A percentile compares a stretch with the other conserved stretches of the same genome.
Conservation (phyloP, 2,888 invertebrate species). For the Lycaena phlaeas region DNA sequence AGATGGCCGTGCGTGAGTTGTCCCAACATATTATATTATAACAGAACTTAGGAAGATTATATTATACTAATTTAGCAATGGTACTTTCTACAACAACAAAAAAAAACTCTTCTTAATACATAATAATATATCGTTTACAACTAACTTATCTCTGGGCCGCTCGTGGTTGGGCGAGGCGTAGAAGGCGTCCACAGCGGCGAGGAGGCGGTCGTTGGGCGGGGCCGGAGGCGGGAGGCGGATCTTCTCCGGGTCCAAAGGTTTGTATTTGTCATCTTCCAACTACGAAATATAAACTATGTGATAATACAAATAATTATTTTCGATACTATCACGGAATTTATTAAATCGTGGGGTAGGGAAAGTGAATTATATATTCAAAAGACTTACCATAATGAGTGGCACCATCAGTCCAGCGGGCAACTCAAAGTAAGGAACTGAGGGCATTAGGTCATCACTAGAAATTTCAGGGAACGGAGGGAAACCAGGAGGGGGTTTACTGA, state of each 20-base stretch:
- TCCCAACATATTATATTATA: too few relatives aligned
- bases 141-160: constrained; percentile 91
- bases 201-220: constrained; percentile 92
- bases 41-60: too few relatives aligned
- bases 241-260: constrained; percentile 89
- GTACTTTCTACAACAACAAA: too few relatives aligned
- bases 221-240: constrained; percentile 96
- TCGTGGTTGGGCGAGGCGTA: constrained; percentile 96
- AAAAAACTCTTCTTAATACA: too few relatives aligned
- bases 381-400: constrained; percentile 90
- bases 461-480: constrained; percentile 72
- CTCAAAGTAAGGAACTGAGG: constrained; percentile 95
- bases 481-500: constrained; percentile 90
- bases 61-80: too few relatives aligned
- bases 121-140: too few relatives aligned
- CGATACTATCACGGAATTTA: too few relatives aligned
- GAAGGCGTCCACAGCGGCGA: constrained; percentile 96
- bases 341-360: too few relatives aligned
- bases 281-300: too few relatives aligned
- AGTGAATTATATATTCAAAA: too few relatives aligned
- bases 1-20: too few relatives aligned
- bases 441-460: constrained; percentile 82
- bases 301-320: too few relatives aligned
- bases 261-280: constrained; percentile 92
- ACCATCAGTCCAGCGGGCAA: constrained; percentile 98